Evolutionary conservation across 35 echinoderm and acorn worm species (phyloP).

Genomic region (Apostichopus parvimensis): DNA sequence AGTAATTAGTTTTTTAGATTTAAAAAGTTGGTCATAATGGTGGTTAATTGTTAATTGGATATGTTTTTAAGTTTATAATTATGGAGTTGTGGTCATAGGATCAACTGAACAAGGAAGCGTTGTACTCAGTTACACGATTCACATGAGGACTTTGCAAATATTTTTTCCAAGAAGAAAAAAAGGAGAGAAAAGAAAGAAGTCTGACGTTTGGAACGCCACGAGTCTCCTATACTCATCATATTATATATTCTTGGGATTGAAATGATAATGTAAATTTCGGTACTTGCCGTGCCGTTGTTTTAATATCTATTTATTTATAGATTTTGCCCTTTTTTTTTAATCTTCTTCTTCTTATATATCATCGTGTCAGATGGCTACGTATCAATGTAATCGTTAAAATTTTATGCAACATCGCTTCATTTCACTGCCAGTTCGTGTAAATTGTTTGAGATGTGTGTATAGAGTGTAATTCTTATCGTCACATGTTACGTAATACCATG

Average conservation of each 20-base stretch:
- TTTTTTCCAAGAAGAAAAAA: no score
- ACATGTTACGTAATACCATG: no score
- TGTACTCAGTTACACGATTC: no score
- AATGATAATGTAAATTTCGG: background rate
- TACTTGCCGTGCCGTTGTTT: background rate
- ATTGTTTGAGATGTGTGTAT: slow-evolving; percentile 1
- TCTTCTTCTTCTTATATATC: no score
- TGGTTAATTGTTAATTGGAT: no score
- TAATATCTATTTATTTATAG: background rate
- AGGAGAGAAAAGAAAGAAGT: background rate
- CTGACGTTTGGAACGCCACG: background rate
- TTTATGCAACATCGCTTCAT: slow-evolving; percentile 41
- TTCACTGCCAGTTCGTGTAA: slow-evolving; percentile 36
- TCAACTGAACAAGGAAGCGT: no score
- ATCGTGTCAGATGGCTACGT: background rate
- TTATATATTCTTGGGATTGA: no score
- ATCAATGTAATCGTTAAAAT: background rate
- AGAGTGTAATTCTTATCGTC: background rate
- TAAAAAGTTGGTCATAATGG: no score
- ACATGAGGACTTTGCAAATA: no score
- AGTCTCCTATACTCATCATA: no score
- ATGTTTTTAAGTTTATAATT: no score
- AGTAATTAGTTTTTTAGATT: background rate
- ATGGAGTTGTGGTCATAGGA: no score
- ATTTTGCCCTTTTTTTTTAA: background rate